A percentile compares a stretch with the other conserved stretches of the same genome.
These are phyloP conservation scores for Nomada fucata DNA, from an alignment of 2,888 invertebrate genomes.

Conservation along the genomic window DNA sequence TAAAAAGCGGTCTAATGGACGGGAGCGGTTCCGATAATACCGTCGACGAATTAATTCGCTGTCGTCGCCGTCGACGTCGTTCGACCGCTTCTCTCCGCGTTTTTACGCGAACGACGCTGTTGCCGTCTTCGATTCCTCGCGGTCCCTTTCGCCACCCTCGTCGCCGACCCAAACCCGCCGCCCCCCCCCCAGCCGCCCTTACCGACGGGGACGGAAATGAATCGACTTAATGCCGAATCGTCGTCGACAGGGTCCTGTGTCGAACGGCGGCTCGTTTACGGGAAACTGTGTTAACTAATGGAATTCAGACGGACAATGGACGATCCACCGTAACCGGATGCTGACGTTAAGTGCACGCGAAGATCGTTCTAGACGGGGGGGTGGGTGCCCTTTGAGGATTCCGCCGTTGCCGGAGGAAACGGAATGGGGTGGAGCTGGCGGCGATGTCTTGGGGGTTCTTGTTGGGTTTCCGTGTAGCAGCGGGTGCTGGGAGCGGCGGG, in stretches of 20 bases:
- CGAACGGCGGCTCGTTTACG: constrained; percentile 38
- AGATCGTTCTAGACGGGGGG: not conserved
- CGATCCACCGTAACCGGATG: constrained; percentile 34
- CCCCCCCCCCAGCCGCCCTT: too few relatives aligned
- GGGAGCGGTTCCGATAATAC: constrained; percentile 70
- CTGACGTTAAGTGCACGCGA: constrained; percentile 30
- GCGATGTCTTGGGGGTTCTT: not conserved
- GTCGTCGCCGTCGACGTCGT: constrained; percentile 45
- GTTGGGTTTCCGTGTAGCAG: not conserved
- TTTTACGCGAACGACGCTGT: constrained; percentile 36
- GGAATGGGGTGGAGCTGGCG: not conserved
- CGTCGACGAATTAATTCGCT: constrained; percentile 64
- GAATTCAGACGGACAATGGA: constrained; percentile 35
- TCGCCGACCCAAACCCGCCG: too few relatives aligned
- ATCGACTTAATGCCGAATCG: constrained; percentile 44
- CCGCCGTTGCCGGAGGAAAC: not conserved
- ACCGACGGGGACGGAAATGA: constrained; percentile 36
- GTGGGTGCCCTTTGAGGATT: constrained; percentile 23
- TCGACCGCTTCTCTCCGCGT: constrained; percentile 36
- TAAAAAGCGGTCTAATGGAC: constrained; percentile 70
- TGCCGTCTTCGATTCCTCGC: not conserved
- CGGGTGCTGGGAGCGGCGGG: not conserved
- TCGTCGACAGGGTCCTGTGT: not conserved
- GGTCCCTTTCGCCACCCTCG: not conserved
- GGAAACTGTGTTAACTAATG: constrained; percentile 36